Percentiles rank a stretch among this genome's conserved stretches.
Evolutionary conservation across 2,113 vertebrate genomes (phyloP).

Genomic region (Pachycephala philippinensis): DNA sequence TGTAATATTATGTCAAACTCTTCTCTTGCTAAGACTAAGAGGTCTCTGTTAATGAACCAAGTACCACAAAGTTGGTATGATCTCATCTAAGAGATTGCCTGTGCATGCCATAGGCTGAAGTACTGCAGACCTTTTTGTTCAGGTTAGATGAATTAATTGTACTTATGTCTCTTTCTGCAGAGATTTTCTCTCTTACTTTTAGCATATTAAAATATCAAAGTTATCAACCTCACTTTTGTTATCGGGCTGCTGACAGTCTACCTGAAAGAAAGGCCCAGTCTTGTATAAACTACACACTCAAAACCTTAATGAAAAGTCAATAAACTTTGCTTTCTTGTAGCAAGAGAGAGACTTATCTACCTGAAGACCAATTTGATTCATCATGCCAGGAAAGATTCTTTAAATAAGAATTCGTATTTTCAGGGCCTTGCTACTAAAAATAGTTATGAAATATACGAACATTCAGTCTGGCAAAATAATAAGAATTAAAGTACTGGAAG

Average conservation of each 20-base stretch:
- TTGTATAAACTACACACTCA: background rate
- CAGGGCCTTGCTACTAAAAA: background rate
- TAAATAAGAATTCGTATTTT: background rate
- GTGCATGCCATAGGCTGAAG: background rate
- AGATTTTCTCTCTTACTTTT: slow-evolving; percentile 11
- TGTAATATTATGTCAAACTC: background rate
- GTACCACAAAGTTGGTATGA: background rate
- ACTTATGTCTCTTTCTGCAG: background rate
- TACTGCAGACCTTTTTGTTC: background rate
- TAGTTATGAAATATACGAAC: background rate
- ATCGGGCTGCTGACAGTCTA: background rate
- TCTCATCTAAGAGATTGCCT: background rate
- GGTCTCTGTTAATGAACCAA: background rate
- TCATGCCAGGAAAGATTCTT: background rate
- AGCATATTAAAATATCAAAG: background rate
- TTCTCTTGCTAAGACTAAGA: background rate
- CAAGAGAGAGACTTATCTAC: background rate
- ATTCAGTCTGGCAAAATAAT: background rate
- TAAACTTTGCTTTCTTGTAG: background rate
- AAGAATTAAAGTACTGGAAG: background rate
- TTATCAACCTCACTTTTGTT: background rate
- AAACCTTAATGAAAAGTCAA: background rate
- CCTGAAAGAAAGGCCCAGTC: background rate
- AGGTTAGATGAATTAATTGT: background rate
- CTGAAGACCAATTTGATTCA: background rate